These are phyloP conservation scores for Nicator chloris DNA, from an alignment of 2,113 vertebrate species.

Conservation along the genomic window DNA sequence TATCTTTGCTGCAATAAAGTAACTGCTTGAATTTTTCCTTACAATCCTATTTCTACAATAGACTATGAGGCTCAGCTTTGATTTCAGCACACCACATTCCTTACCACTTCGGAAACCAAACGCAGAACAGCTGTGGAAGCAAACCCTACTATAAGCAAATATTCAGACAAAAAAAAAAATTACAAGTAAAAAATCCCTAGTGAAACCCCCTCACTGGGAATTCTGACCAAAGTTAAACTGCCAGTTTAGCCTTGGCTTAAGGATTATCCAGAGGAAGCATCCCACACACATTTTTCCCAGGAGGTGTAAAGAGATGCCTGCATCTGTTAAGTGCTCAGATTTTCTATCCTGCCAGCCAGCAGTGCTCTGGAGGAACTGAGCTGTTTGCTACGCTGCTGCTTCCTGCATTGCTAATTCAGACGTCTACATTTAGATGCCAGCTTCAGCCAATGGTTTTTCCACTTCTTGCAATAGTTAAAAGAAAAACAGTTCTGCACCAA, in stretches of 20 bases:
- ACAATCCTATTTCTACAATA: neutral
- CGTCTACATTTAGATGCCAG: neutral
- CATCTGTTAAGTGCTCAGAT: neutral
- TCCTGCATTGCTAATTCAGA: neutral
- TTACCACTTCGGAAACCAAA: neutral
- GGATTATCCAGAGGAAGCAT: neutral
- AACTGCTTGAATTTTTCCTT: neutral
- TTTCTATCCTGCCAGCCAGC: neutral
- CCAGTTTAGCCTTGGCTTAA: neutral
- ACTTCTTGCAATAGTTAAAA: neutral
- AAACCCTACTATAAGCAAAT: neutral
- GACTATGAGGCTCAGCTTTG: neutral
- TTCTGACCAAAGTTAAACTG: neutral
- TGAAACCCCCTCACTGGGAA: neutral
- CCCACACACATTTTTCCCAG: neutral
- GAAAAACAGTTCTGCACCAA: neutral
- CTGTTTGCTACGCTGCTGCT: neutral
- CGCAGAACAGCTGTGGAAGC: conserved; percentile 12
- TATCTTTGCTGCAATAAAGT: neutral
- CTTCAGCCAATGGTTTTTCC: neutral
- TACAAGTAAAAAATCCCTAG: neutral
- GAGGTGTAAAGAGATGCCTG: neutral
- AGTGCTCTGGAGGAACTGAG: neutral
- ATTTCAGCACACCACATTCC: neutral
- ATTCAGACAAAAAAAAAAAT: neutral